Conservation (phyloP, 2,113 vertebrate species). For the Bagarius yarrelli region DNA sequence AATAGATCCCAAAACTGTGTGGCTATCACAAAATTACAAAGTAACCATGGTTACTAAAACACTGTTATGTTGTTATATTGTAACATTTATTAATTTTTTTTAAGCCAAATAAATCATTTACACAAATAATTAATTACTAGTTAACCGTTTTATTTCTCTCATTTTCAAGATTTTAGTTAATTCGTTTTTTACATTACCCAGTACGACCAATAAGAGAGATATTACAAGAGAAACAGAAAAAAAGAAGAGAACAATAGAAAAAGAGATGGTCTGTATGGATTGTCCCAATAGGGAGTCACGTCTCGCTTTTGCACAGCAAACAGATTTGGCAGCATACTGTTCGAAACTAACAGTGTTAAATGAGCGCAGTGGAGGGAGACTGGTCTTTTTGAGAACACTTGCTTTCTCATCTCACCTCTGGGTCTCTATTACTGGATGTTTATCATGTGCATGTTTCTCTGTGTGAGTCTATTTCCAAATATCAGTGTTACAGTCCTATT, state of each 20-base stretch:
- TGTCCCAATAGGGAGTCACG: constrained; percentile 36
- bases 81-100: background rate
- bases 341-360: constrained; percentile 12
- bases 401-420: background rate
- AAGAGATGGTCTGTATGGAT: background rate
- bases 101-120: background rate
- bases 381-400: background rate
- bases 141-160: background rate
- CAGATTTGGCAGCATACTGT: constrained; percentile 25
- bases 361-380: background rate
- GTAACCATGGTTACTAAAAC: background rate
- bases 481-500: constrained; percentile 3
- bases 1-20: background rate
- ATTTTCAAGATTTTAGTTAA: background rate
- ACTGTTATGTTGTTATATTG: background rate
- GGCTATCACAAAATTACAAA: no score
- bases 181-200: background rate
- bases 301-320: constrained; percentile 13
- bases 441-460: background rate
- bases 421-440: constrained; percentile 8
- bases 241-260: constrained; percentile 5
- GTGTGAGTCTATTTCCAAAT: constrained; percentile 2
- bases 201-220: constrained; percentile 30
- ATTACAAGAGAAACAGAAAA: background rate
- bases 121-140: background rate